These are phyloP conservation scores for Perca schrenkii DNA, from an alignment of 2,113 vertebrate genomes.

Conservation along the genomic window DNA sequence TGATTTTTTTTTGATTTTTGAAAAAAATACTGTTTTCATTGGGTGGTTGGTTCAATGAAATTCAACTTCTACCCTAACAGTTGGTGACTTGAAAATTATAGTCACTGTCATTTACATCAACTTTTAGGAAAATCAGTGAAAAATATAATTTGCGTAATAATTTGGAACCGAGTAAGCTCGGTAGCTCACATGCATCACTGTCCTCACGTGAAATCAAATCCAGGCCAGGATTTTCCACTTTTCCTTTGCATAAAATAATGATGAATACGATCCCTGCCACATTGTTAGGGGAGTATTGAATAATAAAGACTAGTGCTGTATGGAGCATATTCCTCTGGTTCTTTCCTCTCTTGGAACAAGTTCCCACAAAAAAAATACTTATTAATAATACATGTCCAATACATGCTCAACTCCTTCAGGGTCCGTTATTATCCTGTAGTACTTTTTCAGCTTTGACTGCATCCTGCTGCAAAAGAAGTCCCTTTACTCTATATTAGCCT, in stretches of 20 bases:
- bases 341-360: slow-evolving; percentile 58
- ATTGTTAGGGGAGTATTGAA: slow-evolving; percentile 64
- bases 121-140: no score
- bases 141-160: no score
- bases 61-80: no score
- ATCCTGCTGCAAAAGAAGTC: slow-evolving; percentile 43
- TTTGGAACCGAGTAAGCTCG: background rate
- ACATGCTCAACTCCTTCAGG: slow-evolving; percentile 66
- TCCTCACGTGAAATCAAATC: slow-evolving; percentile 30
- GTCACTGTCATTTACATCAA: no score
- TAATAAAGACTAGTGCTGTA: slow-evolving; percentile 61
- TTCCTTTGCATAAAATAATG: slow-evolving; percentile 70
- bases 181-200: slow-evolving; percentile 41
- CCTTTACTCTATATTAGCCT: background rate
- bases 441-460: slow-evolving; percentile 40
- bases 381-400: slow-evolving; percentile 78
- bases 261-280: slow-evolving; percentile 61
- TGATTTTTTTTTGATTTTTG: no score
- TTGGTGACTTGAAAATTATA: no score
- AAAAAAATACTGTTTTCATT: no score
- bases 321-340: slow-evolving; percentile 53
- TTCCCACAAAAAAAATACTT: slow-evolving; percentile 67
- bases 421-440: slow-evolving; percentile 62
- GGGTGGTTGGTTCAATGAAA: no score
- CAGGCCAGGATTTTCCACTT: slow-evolving; percentile 46